Conservation (phyloP, 2,888 invertebrate species). For the Barypeithes pellucidus region DNA sequence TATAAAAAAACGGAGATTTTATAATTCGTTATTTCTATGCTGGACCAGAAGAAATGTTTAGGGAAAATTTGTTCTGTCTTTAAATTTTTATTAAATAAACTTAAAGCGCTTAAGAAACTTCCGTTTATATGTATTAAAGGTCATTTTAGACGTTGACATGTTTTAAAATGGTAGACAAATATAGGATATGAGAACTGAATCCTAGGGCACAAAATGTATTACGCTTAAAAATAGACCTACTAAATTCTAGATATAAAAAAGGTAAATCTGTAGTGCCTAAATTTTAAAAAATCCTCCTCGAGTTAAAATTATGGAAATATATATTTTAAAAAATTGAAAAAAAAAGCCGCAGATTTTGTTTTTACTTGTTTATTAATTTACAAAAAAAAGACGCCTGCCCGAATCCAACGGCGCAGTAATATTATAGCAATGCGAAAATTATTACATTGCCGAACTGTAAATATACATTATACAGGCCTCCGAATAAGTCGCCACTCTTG, state of each 20-base stretch:
- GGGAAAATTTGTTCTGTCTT: conserved; percentile 4
- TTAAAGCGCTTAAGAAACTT: conserved; percentile 30
- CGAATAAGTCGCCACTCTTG: too few species aligned
- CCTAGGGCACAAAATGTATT: conserved; percentile 66
- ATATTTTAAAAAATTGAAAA: conserved; percentile 16
- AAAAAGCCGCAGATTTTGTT: background rate
- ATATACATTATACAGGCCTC: too few species aligned
- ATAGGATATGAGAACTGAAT: conserved; percentile 54
- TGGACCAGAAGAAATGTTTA: background rate
- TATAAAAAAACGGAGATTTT: too few species aligned
- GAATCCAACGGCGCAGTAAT: too few species aligned
- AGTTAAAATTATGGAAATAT: conserved; percentile 12
- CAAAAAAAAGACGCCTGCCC: background rate
- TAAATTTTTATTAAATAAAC: background rate
- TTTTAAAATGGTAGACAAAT: conserved; percentile 39
- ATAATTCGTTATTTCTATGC: background rate
- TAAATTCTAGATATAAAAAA: conserved; percentile 41
- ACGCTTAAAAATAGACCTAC: conserved; percentile 62
- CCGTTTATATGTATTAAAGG: conserved; percentile 17
- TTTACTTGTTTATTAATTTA: conserved; percentile 5
- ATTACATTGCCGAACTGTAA: too few species aligned
- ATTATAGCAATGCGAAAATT: too few species aligned
- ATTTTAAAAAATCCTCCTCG: conserved; percentile 17
- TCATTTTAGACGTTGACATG: conserved; percentile 27
- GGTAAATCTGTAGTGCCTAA: conserved; percentile 46